Evolutionary conservation across 2,797 vertebrate genomes (phyloP), one percentile per base, ranked within the genome.

Genomic region (Cossypha polioptera): DNA sequence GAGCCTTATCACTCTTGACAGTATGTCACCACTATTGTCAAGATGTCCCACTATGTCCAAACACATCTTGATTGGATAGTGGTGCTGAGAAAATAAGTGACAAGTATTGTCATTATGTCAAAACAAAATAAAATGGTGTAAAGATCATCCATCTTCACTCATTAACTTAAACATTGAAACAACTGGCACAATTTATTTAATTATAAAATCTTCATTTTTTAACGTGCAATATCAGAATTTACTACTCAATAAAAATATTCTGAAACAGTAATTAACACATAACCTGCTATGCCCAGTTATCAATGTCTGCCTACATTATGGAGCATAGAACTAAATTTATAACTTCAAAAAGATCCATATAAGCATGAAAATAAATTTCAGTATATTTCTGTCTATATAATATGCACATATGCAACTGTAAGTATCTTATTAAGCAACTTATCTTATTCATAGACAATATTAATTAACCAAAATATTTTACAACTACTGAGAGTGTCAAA

Each of bases 401-500:
- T n/a, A 63, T 1, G 0, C 13, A 69, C 9, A 48, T 25, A 59
- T 15, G 13, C 59, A 35, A 63, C 54, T 36, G 66, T 36, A 36
- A 36, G 36, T 16, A 74, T 26, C 16, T 65, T 85, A 63, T 29
- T 59, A 73, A 92, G 20, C 38, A 50, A 75, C 55, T 81, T 90
- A 63, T 91, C 45, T 78, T 40, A 57, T 65, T 67, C 74, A 66
- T 72, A 81, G 54, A 94, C 24, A 50, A 74, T 71, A 76, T 71
- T 91, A 94, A 92, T 71, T 50, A 69, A 77, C 54, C 28, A 93
- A 92, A 95, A 58, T 77, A 79, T 94, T 83, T 95, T 26, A 92
- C 45, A 92, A 93, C 66, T 82, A 95, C 47, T 92, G 71, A 95
- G 96, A 96, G 51, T 97, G 77, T 95, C 69, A 97, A 96, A 94